phyloP scores from a whole-genome alignment of 2,888 invertebrate species.

The Cephus spinipes region DNA sequence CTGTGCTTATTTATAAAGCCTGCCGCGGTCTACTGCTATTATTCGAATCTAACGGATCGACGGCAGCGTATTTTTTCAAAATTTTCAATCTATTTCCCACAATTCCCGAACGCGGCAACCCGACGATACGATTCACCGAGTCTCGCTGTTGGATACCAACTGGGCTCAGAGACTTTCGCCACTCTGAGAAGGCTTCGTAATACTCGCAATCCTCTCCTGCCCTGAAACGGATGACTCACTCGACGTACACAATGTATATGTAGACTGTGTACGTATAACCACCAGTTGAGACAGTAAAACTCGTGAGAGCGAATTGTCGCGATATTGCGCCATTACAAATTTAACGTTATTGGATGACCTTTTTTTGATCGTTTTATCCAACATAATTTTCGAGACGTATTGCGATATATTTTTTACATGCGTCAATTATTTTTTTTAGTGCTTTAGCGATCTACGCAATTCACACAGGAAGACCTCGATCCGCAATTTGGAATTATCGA shows the following conservation, averaged over 20 bases:
- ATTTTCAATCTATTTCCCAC: background rate
- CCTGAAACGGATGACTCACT: background rate
- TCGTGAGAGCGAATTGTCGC: background rate
- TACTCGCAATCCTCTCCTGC: background rate
- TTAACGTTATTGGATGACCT: background rate
- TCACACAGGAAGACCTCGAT: background rate
- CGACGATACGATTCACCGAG: background rate
- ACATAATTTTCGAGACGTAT: background rate
- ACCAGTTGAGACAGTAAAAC: background rate
- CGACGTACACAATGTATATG: background rate
- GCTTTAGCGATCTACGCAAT: background rate
- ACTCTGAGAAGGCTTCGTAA: background rate
- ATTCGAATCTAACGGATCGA: background rate
- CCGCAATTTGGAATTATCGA: background rate
- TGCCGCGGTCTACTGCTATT: background rate
- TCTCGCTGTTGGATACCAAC: background rate
- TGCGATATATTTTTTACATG: background rate
- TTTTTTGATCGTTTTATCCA: background rate
- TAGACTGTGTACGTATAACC: background rate
- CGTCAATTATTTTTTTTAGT: background rate
- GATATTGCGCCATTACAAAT: background rate
- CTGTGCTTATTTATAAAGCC: background rate
- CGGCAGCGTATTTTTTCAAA: background rate
- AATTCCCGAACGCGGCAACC: background rate
- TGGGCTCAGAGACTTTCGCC: background rate